phyloP scores from a whole-genome alignment of 1,140 invertebrate species.

The Listronotus oregonensis region DNA sequence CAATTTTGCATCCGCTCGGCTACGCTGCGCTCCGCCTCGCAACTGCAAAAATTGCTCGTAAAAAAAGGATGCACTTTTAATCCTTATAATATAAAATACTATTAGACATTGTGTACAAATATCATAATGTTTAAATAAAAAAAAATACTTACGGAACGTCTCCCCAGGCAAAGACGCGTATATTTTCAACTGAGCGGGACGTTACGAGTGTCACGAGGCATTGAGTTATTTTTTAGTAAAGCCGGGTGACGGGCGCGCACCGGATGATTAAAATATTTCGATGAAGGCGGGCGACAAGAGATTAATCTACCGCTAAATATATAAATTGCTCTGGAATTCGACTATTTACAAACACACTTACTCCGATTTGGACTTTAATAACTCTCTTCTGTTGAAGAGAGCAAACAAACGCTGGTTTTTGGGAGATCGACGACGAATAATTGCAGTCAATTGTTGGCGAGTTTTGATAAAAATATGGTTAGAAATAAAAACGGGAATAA shows the following conservation, averaged over 20 bases:
- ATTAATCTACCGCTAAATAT: conserved; percentile 55
- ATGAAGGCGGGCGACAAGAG: conserved; percentile 47
- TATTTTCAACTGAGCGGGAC: conserved; percentile 21
- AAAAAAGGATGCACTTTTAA: no score
- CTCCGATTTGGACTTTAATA: conserved; percentile 44
- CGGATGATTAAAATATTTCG: conserved; percentile 50
- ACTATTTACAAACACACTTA: conserved; percentile 54
- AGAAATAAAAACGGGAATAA: no score
- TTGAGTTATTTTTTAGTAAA: conserved; percentile 47
- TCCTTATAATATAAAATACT: no score
- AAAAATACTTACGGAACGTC: conserved; percentile 10
- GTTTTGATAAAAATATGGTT: no score
- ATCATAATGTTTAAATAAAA: background rate
- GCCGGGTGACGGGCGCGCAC: conserved; percentile 41
- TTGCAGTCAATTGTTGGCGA: no score
- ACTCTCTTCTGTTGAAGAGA: background rate
- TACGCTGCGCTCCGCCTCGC: no score
- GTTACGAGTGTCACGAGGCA: conserved; percentile 38
- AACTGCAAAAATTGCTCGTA: no score
- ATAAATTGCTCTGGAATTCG: conserved; percentile 54
- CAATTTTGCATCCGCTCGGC: no score
- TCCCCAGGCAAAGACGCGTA: conserved; percentile 20
- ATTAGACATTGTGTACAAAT: background rate
- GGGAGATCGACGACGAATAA: no score
- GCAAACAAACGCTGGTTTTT: no score